phyloP scores from a whole-genome alignment of 2,113 vertebrate species.

The Eulemur macaco region DNA sequence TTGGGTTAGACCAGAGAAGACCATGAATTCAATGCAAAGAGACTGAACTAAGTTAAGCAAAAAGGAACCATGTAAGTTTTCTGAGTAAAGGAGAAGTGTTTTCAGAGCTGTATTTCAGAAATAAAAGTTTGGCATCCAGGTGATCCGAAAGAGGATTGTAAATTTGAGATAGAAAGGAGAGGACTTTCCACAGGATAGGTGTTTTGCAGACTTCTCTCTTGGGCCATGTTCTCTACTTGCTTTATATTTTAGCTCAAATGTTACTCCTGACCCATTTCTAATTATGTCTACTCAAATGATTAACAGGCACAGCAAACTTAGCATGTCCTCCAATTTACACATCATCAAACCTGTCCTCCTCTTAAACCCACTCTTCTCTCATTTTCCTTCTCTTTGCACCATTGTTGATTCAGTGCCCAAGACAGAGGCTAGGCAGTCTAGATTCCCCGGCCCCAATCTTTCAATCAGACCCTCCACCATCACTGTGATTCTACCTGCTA shows the following conservation, averaged over 20 bases:
- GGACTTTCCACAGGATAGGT: background rate
- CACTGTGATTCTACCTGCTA: background rate
- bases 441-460: background rate
- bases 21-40: background rate
- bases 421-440: background rate
- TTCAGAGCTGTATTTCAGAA: background rate
- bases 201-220: background rate
- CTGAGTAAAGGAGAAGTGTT: background rate
- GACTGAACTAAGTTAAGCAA: background rate
- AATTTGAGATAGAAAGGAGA: background rate
- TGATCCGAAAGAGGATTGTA: background rate
- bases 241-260: background rate
- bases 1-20: background rate
- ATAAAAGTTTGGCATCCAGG: background rate
- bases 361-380: background rate
- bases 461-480: background rate
- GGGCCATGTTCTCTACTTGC: background rate
- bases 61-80: background rate
- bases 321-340: background rate
- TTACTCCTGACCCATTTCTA: background rate
- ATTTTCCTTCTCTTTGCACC: background rate
- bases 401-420: background rate
- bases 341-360: background rate
- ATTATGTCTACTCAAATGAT: background rate
- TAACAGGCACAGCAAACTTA: background rate